Conservation (phyloP, 2,113 vertebrate genomes). For the Mesocricetus auratus region DNA sequence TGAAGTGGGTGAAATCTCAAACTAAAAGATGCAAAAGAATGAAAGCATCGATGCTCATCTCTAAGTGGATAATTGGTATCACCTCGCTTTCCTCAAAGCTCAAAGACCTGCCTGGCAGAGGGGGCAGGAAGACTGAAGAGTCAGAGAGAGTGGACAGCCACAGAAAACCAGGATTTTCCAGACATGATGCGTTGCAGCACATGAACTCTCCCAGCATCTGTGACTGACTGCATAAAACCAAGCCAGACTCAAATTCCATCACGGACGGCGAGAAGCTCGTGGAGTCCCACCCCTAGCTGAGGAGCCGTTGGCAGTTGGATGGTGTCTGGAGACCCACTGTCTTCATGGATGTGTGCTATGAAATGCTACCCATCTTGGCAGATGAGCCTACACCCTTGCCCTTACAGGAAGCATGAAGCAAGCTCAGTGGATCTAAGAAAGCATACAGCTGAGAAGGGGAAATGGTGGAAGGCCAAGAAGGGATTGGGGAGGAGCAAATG, state of each 20-base stretch:
- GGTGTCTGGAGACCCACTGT: not conserved
- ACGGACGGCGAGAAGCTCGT: too few species aligned
- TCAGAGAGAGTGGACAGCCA: not conserved
- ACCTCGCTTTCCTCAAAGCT: not conserved
- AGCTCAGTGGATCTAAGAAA: not conserved
- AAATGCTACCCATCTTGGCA: not conserved
- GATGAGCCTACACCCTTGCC: not conserved
- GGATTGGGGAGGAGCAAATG: not conserved
- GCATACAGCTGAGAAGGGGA: not conserved
- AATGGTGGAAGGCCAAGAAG: not conserved
- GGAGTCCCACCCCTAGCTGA: too few species aligned
- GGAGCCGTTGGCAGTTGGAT: not conserved
- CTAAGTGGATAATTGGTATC: not conserved
- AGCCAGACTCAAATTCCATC: not conserved
- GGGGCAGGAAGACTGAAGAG: too few species aligned
- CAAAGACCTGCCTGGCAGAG: not conserved
- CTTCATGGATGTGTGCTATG: not conserved
- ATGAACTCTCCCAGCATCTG: not conserved
- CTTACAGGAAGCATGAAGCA: not conserved
- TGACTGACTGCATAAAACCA: not conserved
- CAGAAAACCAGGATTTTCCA: not conserved
- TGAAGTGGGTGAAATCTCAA: not conserved
- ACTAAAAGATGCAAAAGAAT: not conserved
- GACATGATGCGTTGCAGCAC: not conserved
- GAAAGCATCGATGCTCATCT: not conserved